Evolutionary conservation across 2,797 vertebrate genomes (phyloP).

Genomic region (Gallinago solitaria): DNA sequence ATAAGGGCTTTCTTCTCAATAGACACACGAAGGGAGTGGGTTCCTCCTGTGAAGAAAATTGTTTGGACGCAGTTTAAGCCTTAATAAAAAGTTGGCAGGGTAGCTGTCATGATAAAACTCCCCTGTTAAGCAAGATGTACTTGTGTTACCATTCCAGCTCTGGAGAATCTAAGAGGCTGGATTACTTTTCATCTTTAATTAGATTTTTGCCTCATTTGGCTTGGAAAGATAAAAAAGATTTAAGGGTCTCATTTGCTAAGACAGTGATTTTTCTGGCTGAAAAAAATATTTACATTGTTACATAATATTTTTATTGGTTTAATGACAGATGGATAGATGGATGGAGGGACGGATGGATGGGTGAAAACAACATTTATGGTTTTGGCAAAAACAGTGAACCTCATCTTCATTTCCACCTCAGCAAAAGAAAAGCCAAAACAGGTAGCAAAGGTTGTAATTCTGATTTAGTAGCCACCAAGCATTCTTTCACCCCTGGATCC

Average conservation of each 20-base stretch:
- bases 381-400: not conserved
- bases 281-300: not conserved
- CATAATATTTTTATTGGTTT: conserved; percentile 1
- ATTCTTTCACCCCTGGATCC: not conserved
- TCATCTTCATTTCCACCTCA: not conserved
- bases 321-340: not conserved
- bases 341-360: not conserved
- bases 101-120: not conserved
- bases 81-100: conserved; percentile 4
- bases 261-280: not conserved
- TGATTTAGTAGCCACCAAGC: not conserved
- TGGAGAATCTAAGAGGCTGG: not conserved
- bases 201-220: not conserved
- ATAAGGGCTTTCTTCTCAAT: conserved; percentile 34
- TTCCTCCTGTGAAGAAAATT: not conserved
- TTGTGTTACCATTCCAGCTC: not conserved
- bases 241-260: not conserved
- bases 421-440: not conserved
- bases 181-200: conserved; percentile 36
- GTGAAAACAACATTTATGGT: not conserved
- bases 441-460: not conserved
- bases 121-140: not conserved
- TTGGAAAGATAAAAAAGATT: not conserved
- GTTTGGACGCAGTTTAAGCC: not conserved
- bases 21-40: not conserved